Percentiles rank a stretch among this genome's conserved stretches.
Evolutionary conservation across 2,797 vertebrate species (phyloP).

Genomic region (Spatula clypeata): DNA sequence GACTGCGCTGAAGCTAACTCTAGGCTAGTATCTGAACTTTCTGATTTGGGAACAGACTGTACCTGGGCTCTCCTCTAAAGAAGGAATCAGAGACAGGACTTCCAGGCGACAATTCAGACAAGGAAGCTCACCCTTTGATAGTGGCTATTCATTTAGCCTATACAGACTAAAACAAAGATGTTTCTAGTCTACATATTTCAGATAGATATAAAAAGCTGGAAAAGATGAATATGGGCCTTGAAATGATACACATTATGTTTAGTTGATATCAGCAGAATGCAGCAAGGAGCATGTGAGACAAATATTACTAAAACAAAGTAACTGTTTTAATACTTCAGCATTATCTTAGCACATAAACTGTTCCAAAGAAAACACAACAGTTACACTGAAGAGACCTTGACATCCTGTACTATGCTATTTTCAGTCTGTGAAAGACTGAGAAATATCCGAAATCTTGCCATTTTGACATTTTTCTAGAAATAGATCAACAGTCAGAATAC

Average conservation of each 20-base stretch:
- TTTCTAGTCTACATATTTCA: background rate
- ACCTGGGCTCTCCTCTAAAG: background rate
- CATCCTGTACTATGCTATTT: background rate
- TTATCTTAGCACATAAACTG: background rate
- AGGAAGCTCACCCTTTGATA: background rate
- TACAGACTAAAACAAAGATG: background rate
- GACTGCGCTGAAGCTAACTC: background rate
- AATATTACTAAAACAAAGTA: background rate
- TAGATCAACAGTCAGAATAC: background rate
- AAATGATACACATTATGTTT: background rate
- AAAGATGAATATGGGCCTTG: background rate
- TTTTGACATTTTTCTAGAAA: slow-evolving; percentile 24
- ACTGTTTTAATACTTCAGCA: background rate
- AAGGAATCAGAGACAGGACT: background rate
- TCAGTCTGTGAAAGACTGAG: background rate
- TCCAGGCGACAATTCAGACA: background rate
- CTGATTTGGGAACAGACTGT: background rate
- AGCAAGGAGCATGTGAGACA: background rate
- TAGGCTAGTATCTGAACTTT: background rate
- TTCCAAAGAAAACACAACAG: background rate
- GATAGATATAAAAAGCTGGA: background rate
- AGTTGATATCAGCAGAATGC: background rate
- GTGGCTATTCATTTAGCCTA: background rate
- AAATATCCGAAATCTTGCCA: background rate
- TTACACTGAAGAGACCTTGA: background rate